Base-by-base conservation (phyloP, 2,888 invertebrate genomes). In the Pterostichus niger region DNA sequence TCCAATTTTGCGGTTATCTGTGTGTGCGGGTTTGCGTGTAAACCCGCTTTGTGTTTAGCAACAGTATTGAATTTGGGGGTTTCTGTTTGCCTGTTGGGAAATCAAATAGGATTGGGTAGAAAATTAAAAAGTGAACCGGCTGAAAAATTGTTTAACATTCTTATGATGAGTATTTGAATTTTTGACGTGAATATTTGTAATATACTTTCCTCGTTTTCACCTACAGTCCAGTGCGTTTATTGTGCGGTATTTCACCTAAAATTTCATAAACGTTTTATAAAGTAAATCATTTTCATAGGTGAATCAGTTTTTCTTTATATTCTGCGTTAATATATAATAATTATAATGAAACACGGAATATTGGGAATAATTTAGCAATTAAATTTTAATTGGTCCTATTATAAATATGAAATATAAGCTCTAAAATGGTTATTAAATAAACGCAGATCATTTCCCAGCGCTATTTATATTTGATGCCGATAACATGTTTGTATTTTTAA, bases 301-400 rank as follows among this genome's bases (percentile, higher is more conserved):
- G 9, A 1, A 40, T 40, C 40, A 40, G 9, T 40, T 40, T 40
- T 40, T 40, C 40, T 40, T 6, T 40, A 6, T 6, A 40, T 49
- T 49, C 4, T 49, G n/a, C 49, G n/a, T 49, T 40, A 40, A 40
- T 40, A 49, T 6, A n/a, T 49, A 49, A n/a, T 49, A 64, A 35
- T 64, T 13, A 71, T 44, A 40, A 17, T 40, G 10, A n/a, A 11
- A 13, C 46, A 11, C 17, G 49, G 49, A 31, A 24, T 49, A 75
- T 33, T 49, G 13, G 9, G 33, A 75, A 52, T 75, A 52, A 75
- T 52, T 24, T 75, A 75, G 31, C 49, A 75, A 75, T 75, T 75
- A 49, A 75, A 75, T 49, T 75, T 49, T 75, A 75, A 75, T 75
- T 49, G 75, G 49, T 13, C 52, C 49, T 6, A n/a, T 52, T 49